Evolutionary conservation across 2,113 vertebrate species (phyloP), one percentile per base, ranked within the genome.

Genomic region (Trogon melanurus): DNA sequence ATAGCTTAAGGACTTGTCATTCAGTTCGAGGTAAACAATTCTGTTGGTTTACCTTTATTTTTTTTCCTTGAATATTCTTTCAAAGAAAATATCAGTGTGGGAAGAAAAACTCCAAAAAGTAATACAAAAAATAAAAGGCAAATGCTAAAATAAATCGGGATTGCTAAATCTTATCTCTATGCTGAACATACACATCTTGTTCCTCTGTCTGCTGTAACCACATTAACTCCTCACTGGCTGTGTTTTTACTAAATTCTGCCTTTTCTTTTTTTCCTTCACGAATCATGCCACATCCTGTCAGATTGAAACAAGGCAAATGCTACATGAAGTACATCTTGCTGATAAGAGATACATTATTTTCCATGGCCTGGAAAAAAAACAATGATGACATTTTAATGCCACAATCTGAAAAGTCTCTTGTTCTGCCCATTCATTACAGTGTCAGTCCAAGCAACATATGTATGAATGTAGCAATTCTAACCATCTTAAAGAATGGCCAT

Each of bases 71-170:
- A 50, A 74, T 93, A 93, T 92, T 76, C n/a, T 85, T 70, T 91
- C 67, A 57, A 93, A 85, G 51, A 86, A 92, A 74, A 34, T 62
- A 73, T 11, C 57, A 53, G 21, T 41, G 65, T 95, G 62, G 84
- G 93, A 87, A 75, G 48, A 91, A 93, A 95, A 96, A 60, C 16
- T 80, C 51, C 27, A 58, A 79, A 64, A 26, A 45, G 64, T 16
- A 47, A 73, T 73, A 60, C 62, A 36, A 95, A 93, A 91, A 95
- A 88, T 85, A 69, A 92, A 91, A 95, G 32, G 56, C 81, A 82
- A 92, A 90, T 86, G 74, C 91, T 95, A 97, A 95, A 97, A 95
- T 96, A 97, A 96, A 97, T 95, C 80, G 80, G 92, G 88, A 87
- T 51, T 85, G 71, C 76, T 93, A 87, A 96, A 84, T 93, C 76